These are phyloP conservation scores for Cremastinae sp. DNA, from an alignment of 2,888 invertebrate species.

Conservation along the genomic window DNA sequence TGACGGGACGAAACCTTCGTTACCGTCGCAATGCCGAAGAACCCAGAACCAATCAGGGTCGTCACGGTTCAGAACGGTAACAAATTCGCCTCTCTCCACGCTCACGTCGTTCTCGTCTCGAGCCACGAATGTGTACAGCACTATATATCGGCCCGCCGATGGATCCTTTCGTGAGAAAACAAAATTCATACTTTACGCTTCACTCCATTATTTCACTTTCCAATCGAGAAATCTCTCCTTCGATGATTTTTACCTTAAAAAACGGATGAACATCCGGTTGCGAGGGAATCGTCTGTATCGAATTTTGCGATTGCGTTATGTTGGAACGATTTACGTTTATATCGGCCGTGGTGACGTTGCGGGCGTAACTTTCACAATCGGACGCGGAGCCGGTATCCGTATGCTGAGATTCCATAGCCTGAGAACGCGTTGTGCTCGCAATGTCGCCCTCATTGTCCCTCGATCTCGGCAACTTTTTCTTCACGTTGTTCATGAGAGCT, in stretches of 20 bases:
- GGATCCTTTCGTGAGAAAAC: slow-evolving; percentile 84
- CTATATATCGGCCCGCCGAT: slow-evolving; percentile 92
- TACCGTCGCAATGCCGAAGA: slow-evolving; percentile 91
- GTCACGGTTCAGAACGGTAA: slow-evolving; percentile 96
- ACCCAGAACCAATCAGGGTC: slow-evolving; percentile 99
- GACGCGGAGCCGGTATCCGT: slow-evolving; percentile 82
- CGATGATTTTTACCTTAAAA: too few relatives aligned
- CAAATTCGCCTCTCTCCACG: slow-evolving; percentile 96
- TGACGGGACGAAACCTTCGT: slow-evolving; percentile 97
- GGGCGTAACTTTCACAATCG: slow-evolving; percentile 84
- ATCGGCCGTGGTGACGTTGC: slow-evolving; percentile 81
- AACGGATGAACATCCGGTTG: slow-evolving; percentile 83
- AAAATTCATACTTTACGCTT: too few relatives aligned
- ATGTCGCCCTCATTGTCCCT: slow-evolving; percentile 75
- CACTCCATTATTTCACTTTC: too few relatives aligned
- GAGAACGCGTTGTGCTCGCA: slow-evolving; percentile 67
- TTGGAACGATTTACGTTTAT: slow-evolving; percentile 78
- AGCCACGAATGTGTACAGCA: slow-evolving; percentile 95
- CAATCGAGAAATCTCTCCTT: too few relatives aligned
- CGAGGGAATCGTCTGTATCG: slow-evolving; percentile 81
- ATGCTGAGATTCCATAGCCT: slow-evolving; percentile 75
- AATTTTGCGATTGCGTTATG: slow-evolving; percentile 81
- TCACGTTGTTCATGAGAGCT: slow-evolving; percentile 83
- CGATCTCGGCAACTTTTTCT: slow-evolving; percentile 91
- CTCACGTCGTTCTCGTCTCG: slow-evolving; percentile 96